Percentiles rank a stretch among this genome's conserved stretches.
Conservation (phyloP, 2,113 vertebrate species). For the Saguinus midas region DNA sequence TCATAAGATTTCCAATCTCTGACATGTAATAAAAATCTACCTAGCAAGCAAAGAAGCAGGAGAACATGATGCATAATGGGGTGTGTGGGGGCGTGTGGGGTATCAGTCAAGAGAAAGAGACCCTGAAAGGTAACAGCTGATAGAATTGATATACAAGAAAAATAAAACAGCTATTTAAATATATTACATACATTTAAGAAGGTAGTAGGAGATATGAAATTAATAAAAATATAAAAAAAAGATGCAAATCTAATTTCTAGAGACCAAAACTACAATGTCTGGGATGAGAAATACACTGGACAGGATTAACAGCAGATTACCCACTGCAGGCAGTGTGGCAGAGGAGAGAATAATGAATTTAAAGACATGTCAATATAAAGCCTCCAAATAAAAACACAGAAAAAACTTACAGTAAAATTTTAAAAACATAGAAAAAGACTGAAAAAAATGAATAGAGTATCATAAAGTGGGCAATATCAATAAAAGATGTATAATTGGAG, state of each 20-base stretch:
- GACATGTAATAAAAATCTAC: background rate
- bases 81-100: rapidly evolving
- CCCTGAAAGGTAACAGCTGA: background rate
- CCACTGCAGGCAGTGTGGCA: rapidly evolving
- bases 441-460: background rate
- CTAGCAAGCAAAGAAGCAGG: background rate
- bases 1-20: background rate
- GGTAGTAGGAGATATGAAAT: background rate
- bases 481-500: background rate
- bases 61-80: background rate
- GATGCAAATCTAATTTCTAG: background rate
- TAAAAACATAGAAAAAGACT: background rate
- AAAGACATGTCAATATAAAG: background rate
- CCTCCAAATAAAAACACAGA: background rate
- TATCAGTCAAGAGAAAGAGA: background rate
- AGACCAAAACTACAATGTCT: background rate
- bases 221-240: background rate
- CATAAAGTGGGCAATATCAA: background rate
- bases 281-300: background rate
- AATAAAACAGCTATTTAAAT: background rate
- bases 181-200: background rate
- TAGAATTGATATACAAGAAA: background rate
- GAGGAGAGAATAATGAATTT: background rate
- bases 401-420: background rate
- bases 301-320: background rate